Conservation (phyloP, 2,113 vertebrate genomes). For the Syrrhaptes paradoxus region DNA sequence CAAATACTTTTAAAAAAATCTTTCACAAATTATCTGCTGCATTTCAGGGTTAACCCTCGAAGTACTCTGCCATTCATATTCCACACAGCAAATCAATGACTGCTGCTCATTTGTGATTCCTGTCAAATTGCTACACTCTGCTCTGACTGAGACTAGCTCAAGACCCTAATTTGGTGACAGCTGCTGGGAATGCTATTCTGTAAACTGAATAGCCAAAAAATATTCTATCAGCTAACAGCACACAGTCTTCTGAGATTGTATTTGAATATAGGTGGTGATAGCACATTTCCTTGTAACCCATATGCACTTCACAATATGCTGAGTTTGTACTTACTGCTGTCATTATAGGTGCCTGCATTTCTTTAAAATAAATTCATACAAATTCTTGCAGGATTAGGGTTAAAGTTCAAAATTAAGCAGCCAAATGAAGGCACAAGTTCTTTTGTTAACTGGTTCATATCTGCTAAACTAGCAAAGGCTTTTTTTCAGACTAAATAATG, state of each 20-base stretch:
- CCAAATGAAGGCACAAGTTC: neutral
- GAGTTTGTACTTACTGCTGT: neutral
- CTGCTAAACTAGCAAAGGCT: neutral
- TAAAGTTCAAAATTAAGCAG: neutral
- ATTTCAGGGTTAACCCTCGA: conserved; percentile 6
- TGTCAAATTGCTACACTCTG: neutral
- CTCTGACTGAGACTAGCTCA: conserved; percentile 5
- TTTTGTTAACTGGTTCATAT: neutral
- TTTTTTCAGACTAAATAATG: neutral
- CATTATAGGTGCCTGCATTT: neutral
- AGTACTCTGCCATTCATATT: conserved; percentile 2
- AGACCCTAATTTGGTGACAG: conserved; percentile 38
- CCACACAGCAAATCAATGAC: neutral
- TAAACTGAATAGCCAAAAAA: neutral
- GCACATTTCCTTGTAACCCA: neutral
- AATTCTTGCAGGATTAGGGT: neutral
- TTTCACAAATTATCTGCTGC: neutral
- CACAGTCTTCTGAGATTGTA: conserved; percentile 18
- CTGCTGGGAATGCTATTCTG: conserved; percentile 1
- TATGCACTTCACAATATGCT: neutral
- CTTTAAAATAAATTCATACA: neutral
- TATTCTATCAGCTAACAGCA: conserved; percentile 35
- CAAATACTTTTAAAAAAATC: neutral
- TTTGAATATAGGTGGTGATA: conserved; percentile 28
- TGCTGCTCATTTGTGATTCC: conserved; percentile 43